phyloP scores from a whole-genome alignment of 2,113 vertebrate species.

The Clinocottus analis region DNA sequence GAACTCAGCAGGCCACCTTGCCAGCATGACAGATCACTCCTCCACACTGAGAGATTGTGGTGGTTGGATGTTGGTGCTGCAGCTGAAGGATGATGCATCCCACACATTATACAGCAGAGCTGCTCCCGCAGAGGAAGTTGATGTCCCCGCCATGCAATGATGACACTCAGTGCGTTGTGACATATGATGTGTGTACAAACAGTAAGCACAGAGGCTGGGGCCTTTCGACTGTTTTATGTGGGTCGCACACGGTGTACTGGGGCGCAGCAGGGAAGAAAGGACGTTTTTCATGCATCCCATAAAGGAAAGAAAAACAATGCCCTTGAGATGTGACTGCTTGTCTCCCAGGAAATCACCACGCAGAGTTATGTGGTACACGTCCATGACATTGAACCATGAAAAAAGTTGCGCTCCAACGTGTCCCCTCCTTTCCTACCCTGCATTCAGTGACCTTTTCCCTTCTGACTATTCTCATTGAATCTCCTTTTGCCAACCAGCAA shows the following conservation, averaged over 20 bases:
- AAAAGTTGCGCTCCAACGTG: background rate
- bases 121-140: constrained; percentile 61
- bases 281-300: constrained; percentile 63
- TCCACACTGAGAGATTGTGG: constrained; percentile 65
- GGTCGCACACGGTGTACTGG: constrained; percentile 49
- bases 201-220: constrained; percentile 46
- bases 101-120: constrained; percentile 61
- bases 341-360: constrained; percentile 60
- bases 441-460: constrained; percentile 17
- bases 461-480: constrained; percentile 19
- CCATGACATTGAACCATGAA: constrained; percentile 49
- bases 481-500: constrained; percentile 32
- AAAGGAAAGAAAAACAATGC: constrained; percentile 57
- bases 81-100: constrained; percentile 69
- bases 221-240: constrained; percentile 65
- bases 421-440: background rate
- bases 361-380: constrained; percentile 54
- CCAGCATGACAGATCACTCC: constrained; percentile 62
- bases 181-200: constrained; percentile 73
- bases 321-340: constrained; percentile 69
- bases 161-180: constrained; percentile 64
- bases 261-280: constrained; percentile 34
- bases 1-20: constrained; percentile 54
- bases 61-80: constrained; percentile 51
- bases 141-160: constrained; percentile 59